Conservation (phyloP, 2,113 vertebrate genomes). For the Corythornis vintsioides region DNA sequence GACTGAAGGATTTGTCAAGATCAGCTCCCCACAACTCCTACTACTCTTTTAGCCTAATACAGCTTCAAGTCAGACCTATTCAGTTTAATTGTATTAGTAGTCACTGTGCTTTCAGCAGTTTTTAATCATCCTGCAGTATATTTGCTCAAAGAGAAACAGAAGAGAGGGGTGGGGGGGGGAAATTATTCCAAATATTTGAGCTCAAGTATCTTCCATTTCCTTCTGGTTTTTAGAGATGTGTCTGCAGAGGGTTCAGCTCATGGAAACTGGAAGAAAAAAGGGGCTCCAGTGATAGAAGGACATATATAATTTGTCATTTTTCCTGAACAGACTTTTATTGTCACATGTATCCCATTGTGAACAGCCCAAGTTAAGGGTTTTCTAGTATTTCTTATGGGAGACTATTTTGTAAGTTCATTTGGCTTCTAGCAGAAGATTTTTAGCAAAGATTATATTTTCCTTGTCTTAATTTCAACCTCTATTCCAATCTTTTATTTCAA, state of each 20-base stretch:
- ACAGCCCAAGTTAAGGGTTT: background rate
- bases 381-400: background rate
- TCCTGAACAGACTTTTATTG: background rate
- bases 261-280: background rate
- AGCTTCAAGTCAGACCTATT: background rate
- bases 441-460: background rate
- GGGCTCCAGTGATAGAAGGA: background rate
- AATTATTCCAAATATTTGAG: background rate
- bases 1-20: background rate
- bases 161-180: background rate
- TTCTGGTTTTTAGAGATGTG: background rate
- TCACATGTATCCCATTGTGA: background rate
- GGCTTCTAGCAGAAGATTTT: background rate
- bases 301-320: background rate
- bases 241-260: background rate
- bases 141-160: background rate
- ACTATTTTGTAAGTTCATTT: background rate
- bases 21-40: background rate
- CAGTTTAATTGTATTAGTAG: background rate
- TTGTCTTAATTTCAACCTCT: background rate
- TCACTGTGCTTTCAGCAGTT: background rate
- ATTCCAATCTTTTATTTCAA: too few species aligned
- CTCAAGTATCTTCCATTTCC: background rate
- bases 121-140: background rate
- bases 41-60: background rate